phyloP scores from a whole-genome alignment of 1,140 invertebrate genomes.

The Leptinotarsa texana region DNA sequence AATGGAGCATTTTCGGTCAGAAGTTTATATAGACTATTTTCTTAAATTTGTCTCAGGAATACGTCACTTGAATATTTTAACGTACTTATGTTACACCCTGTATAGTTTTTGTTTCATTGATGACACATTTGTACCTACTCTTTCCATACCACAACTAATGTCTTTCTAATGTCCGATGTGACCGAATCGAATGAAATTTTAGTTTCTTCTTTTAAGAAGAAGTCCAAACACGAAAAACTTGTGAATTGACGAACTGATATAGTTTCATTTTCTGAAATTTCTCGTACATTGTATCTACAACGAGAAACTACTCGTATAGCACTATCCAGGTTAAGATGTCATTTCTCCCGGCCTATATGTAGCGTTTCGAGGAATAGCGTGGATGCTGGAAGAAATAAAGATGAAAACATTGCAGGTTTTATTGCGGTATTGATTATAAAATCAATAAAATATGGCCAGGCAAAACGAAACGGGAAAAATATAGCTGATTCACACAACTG shows the following conservation, averaged over 20 bases:
- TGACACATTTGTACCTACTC: too few species aligned
- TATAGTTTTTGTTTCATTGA: too few species aligned
- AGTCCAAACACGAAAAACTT: too few species aligned
- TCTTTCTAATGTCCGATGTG: too few species aligned
- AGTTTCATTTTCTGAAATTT: background rate
- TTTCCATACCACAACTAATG: too few species aligned
- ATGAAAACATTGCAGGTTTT: conserved; percentile 59
- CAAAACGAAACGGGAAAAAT: conserved; percentile 54
- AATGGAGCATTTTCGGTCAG: too few species aligned
- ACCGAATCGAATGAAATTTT: too few species aligned
- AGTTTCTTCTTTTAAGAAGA: too few species aligned
- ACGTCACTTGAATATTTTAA: too few species aligned
- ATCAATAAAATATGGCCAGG: conserved; percentile 58
- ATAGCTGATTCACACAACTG: conserved; percentile 53
- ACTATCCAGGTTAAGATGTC: background rate
- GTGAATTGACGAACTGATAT: background rate
- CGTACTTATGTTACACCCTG: too few species aligned
- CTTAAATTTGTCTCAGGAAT: too few species aligned
- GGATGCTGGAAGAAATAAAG: conserved; percentile 54
- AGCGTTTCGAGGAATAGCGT: conserved; percentile 10
- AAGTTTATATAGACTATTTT: too few species aligned
- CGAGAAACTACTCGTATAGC: background rate
- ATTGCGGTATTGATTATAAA: conserved; percentile 59
- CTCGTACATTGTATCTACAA: background rate
- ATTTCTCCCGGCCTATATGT: conserved; percentile 4